Evolutionary conservation across 2,113 vertebrate species (phyloP).

Genomic region (Malurus cyaneus): DNA sequence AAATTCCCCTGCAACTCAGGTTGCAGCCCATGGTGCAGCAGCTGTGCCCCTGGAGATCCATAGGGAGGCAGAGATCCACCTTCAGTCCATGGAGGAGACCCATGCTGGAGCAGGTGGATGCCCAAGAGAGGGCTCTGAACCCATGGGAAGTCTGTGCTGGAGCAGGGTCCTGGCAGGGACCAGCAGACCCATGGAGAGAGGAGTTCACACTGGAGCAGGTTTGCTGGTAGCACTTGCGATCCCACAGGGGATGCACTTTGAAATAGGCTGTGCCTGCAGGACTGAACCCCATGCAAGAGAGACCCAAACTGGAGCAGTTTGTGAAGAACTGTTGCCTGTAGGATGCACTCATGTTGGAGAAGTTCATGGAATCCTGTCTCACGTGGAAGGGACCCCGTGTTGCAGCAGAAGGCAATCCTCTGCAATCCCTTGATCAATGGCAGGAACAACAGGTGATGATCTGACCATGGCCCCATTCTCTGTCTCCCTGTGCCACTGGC

Average conservation of each 20-base stretch:
- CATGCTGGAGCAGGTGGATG: background rate
- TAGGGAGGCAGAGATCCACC: background rate
- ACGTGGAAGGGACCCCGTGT: fast-evolving
- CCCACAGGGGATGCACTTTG: fast-evolving
- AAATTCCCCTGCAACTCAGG: too few relatives aligned
- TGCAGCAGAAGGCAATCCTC: background rate
- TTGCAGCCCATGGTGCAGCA: background rate
- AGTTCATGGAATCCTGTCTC: background rate
- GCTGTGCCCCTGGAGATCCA: background rate
- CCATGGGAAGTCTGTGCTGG: background rate
- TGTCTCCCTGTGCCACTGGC: background rate
- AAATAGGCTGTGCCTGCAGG: background rate
- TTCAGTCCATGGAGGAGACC: fast-evolving
- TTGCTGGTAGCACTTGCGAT: background rate
- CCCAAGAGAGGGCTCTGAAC: background rate
- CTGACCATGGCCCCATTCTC: background rate
- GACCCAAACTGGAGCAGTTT: fast-evolving
- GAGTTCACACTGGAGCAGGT: background rate
- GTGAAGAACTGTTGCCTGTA: fast-evolving
- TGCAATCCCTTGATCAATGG: background rate
- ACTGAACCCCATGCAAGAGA: background rate
- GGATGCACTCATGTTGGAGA: background rate
- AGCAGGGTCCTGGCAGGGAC: background rate
- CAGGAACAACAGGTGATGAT: background rate
- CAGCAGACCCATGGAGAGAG: background rate